phyloP scores from a whole-genome alignment of 1,140 invertebrate genomes.

The Araneus ventricosus region DNA sequence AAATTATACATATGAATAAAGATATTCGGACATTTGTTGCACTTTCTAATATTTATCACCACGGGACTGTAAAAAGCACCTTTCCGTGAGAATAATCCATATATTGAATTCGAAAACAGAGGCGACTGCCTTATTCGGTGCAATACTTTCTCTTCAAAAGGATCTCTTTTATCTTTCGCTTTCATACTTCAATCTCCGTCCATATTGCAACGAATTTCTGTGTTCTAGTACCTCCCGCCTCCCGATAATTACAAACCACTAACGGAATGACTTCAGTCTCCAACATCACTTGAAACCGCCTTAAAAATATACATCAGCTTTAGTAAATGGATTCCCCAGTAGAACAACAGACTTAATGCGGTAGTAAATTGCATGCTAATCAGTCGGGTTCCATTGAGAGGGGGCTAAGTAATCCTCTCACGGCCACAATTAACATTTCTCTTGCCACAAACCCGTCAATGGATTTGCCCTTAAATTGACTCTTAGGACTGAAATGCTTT shows the following conservation, averaged over 20 bases:
- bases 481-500: not conserved
- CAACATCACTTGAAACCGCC: not conserved
- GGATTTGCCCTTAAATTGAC: slow-evolving; percentile 17
- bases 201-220: not conserved
- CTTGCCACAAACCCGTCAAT: slow-evolving; percentile 15
- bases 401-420: slow-evolving; percentile 1
- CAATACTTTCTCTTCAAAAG: too few relatives aligned
- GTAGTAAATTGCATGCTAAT: slow-evolving; percentile 18
- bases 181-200: too few relatives aligned
- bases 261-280: not conserved
- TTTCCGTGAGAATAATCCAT: too few relatives aligned
- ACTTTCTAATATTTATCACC: too few relatives aligned
- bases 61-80: too few relatives aligned
- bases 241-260: not conserved
- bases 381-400: not conserved
- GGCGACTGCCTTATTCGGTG: too few relatives aligned
- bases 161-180: too few relatives aligned
- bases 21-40: too few relatives aligned
- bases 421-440: slow-evolving; percentile 12
- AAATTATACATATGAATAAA: too few relatives aligned
- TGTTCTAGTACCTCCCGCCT: not conserved
- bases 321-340: not conserved
- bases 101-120: too few relatives aligned
- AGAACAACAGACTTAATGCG: slow-evolving; percentile 5
- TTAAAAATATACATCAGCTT: not conserved